phyloP scores from a whole-genome alignment of 1,140 invertebrate species.

The Uloborus diversus region DNA sequence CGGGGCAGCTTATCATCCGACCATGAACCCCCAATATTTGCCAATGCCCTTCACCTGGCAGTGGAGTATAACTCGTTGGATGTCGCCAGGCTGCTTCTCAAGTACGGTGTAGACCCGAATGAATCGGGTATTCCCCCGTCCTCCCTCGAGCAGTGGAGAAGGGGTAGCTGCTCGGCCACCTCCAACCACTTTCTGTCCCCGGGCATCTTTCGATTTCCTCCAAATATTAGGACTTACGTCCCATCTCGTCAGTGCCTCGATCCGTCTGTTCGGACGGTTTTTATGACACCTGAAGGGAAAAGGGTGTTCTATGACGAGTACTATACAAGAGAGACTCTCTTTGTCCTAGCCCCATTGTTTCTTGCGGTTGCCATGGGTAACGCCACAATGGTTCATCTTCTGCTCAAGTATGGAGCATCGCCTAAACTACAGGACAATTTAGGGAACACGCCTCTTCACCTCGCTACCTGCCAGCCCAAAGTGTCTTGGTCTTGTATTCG shows the following conservation, averaged over 20 bases:
- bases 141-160: neutral
- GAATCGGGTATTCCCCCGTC: constrained; percentile 61
- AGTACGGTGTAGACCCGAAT: constrained; percentile 71
- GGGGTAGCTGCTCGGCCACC: constrained; percentile 27
- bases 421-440: constrained; percentile 67
- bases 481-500: constrained; percentile 69
- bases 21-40: constrained; percentile 67
- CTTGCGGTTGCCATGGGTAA: constrained; percentile 69
- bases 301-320: constrained; percentile 63
- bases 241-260: constrained; percentile 43
- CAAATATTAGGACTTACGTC: neutral
- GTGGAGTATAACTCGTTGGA: constrained; percentile 71
- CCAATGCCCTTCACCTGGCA: constrained; percentile 71
- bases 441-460: constrained; percentile 71
- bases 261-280: constrained; percentile 57
- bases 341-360: constrained; percentile 70
- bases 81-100: constrained; percentile 69
- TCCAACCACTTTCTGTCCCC: constrained; percentile 47
- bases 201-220: neutral
- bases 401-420: constrained; percentile 70
- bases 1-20: constrained; percentile 59
- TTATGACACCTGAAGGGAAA: constrained; percentile 59
- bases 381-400: constrained; percentile 67
- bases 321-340: constrained; percentile 68
- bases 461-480: constrained; percentile 68